Base-by-base conservation (phyloP, 2,797 vertebrate species). In the Gambusia yucatana region DNA sequence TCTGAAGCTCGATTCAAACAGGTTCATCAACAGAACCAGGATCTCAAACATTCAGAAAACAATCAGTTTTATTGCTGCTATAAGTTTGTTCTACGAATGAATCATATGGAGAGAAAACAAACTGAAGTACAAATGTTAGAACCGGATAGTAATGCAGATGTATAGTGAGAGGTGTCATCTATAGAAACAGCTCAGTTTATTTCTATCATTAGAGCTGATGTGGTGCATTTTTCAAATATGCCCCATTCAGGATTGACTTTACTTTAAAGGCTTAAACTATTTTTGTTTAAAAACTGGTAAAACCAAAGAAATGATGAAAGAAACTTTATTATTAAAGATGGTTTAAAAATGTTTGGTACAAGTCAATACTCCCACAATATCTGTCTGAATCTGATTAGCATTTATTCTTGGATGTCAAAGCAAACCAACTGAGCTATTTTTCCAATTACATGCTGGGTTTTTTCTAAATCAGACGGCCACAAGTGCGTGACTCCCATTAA, bases 341-440 rank as follows among this genome's bases (percentile, higher is more conserved):
- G 20, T 28, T 20, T 13, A 9, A 48, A 75, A 77, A 1, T 55
- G 25, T 63, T 25, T 9, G 36, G 16, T 13, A 8, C 25, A 22
- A 55, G 47, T 47, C 39, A 52, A 39, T 30, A 30, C 28, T 67
- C 33, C 33, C 8, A 39, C 33, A 25, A 36, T 39, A 41, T 8
- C 36, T 1, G 28, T 57, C 55, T 73, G 41, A 59, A 52, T 65
- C 14, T 30, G 43, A 88, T 77, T 67, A 1, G 30, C 76, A 78
- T 79, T 85, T 80, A 74, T 63, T 77, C 46, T 0, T 43, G 33
- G 70, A 72, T 59, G 33, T 72, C 74, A 52, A 75, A 39, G 72
- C 0, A 10, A 77, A 52, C 0, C 0, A 77, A 52, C 0, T 0
- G 52, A 3, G 59, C 47, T 16, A 2, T 55, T 78, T 63, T 70